phyloP scores from a whole-genome alignment of 2,888 invertebrate species.

The Druceiella hillmani region DNA sequence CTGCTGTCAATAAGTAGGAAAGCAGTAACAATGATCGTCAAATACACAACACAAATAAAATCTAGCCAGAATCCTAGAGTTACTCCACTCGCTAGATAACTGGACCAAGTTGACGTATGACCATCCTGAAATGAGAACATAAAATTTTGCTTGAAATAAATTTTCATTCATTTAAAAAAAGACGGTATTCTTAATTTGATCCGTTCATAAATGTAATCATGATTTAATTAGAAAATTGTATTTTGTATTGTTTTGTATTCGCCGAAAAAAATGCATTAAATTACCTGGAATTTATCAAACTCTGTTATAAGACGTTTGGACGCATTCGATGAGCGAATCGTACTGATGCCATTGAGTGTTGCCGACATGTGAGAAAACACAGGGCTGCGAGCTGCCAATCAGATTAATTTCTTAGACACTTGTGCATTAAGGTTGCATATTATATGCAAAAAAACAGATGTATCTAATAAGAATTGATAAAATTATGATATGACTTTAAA shows the following conservation, averaged over 20 bases:
- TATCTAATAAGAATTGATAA: no score
- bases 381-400: slow-evolving; percentile 71
- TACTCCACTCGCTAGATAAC: slow-evolving; percentile 59
- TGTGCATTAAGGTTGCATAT: no score
- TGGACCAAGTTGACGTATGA: slow-evolving; percentile 69
- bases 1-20: slow-evolving; percentile 56
- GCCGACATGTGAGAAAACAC: slow-evolving; percentile 90
- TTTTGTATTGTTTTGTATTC: no score
- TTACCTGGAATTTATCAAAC: slow-evolving; percentile 68
- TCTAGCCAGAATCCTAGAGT: slow-evolving; percentile 79
- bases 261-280: no score
- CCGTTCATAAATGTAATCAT: no score
- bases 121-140: slow-evolving; percentile 47
- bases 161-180: slow-evolving; percentile 1
- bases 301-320: slow-evolving; percentile 69
- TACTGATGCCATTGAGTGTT: slow-evolving; percentile 77
- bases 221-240: no score
- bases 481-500: no score
- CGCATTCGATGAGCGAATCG: slow-evolving; percentile 75
- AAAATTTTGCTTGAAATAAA: no score
- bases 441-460: no score
- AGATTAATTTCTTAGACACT: not conserved
- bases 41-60: slow-evolving; percentile 63
- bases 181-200: not conserved
- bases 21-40: slow-evolving; percentile 63